Base-by-base conservation (phyloP, 2,113 vertebrate genomes). In the Eidolon helvum region DNA sequence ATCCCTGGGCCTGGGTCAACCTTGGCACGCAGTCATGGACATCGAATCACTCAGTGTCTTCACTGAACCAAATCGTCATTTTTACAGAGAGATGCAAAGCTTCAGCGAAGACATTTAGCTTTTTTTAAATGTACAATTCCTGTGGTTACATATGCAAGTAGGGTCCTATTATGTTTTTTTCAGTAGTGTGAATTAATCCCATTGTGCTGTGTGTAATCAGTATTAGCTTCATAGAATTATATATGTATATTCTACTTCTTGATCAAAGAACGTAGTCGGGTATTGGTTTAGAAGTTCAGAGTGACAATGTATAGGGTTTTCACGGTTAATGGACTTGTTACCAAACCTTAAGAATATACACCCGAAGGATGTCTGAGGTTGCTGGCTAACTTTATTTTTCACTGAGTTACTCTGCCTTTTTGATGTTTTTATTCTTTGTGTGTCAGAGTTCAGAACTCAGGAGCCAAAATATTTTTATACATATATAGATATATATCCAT, bases 161-260 rank as follows among this genome's bases (percentile, higher is more conserved):
- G 99, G 99, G 98, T 99, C 98, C 98, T 98, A 98, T 99, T 98
- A 98, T 98, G 98, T 97, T 93, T 91, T 96, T 96, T 98, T 97
- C 63, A 98, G 98, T 99, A 99, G 99, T 96, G 98, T 99, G 98
- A 99, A 98, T 99, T 99, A 99, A 99, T 98, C 99, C 99, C 98
- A 99, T 99, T 98, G 99, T 99, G 99, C 99, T 99, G 98, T 99
- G 99, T 99, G 99, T 99, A 99, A 99, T 99, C 99, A 99, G 99
- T 99, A 99, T 99, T 99, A 99, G 99, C 99, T 99, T 99, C 99
- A 99, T 99, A 99, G 99, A 99, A 99, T 99, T 99, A 99, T 99
- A 98, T 98, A 99, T 98, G 99, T 99, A 99, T 99, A 99, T 99
- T 99, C 99, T 99, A 99, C 99, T 99, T 99, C 99, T 99, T 98